A percentile compares a stretch with the other conserved stretches of the same genome.
Evolutionary conservation across 2,113 vertebrate species (phyloP).

Genomic region (Mus pahari): DNA sequence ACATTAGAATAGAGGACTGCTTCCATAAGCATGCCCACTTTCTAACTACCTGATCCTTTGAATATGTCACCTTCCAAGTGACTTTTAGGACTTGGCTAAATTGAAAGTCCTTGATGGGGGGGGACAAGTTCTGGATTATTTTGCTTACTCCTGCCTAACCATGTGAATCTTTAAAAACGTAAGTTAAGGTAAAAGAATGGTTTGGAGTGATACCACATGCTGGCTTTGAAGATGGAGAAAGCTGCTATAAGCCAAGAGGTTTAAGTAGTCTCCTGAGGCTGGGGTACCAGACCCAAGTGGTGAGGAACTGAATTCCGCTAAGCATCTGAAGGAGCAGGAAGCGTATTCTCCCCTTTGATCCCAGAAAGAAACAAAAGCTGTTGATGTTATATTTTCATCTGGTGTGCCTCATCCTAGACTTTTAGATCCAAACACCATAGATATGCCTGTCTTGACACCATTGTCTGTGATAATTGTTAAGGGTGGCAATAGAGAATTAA

Average conservation of each 20-base stretch:
- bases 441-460: background rate
- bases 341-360: too few species aligned
- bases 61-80: background rate
- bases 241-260: too few species aligned
- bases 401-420: background rate
- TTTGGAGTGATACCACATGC: background rate
- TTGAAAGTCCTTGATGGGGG: background rate
- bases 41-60: background rate
- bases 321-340: rapidly evolving
- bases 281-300: background rate
- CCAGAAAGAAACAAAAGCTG: background rate
- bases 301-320: background rate
- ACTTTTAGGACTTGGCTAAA: background rate
- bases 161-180: background rate
- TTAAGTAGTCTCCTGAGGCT: background rate
- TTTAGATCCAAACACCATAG: background rate
- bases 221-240: background rate
- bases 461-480: background rate
- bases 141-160: background rate
- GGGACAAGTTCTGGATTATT: background rate
- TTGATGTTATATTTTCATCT: background rate
- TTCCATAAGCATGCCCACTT: rapidly evolving
- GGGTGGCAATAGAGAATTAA: background rate
- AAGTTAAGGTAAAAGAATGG: too few species aligned
- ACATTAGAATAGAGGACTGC: background rate